Conservation (phyloP, 2,888 invertebrate genomes). For the Nemurella pictetii region DNA sequence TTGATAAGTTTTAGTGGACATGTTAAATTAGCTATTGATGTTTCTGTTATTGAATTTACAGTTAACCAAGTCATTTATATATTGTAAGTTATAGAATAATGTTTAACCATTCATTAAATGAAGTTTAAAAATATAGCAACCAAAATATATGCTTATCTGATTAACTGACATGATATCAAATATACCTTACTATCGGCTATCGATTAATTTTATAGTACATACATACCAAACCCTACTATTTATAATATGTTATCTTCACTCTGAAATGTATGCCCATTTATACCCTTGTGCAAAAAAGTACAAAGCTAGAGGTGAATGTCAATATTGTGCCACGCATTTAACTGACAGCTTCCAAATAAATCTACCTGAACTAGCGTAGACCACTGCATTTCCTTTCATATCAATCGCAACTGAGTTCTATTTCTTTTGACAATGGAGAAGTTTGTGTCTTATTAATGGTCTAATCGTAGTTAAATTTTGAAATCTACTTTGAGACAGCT, state of each 20-base stretch:
- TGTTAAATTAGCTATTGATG: neutral
- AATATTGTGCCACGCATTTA: neutral
- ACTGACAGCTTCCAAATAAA: neutral
- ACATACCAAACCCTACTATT: neutral
- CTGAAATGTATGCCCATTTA: neutral
- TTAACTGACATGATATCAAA: neutral
- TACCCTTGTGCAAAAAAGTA: neutral
- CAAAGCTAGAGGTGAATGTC: neutral
- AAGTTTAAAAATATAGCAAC: neutral
- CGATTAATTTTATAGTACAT: neutral
- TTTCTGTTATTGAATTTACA: neutral
- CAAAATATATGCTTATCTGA: neutral
- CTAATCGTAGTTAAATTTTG: too few species aligned
- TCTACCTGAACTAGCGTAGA: too few species aligned
- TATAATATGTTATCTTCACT: neutral
- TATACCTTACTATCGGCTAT: neutral
- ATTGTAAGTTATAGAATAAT: neutral
- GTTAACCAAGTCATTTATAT: neutral
- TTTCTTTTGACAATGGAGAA: neutral
- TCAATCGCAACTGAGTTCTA: neutral
- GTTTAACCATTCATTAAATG: neutral
- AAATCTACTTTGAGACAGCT: too few species aligned
- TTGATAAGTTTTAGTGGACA: neutral
- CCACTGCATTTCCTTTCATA: neutral
- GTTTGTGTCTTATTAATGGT: neutral